Conservation (phyloP, 2,113 vertebrate genomes). For the Sinocyclocheilus anshuiensis region DNA sequence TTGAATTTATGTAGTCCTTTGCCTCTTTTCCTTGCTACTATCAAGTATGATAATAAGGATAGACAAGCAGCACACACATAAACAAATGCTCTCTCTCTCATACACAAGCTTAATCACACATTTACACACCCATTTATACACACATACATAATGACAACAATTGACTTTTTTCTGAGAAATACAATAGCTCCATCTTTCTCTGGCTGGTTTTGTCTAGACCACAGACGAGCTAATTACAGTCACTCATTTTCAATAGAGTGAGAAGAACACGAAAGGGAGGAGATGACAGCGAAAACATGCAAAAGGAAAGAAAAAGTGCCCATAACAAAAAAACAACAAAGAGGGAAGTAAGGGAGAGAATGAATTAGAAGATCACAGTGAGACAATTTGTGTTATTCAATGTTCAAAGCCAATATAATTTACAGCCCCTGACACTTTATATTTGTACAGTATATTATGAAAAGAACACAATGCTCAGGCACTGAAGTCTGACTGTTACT, state of each 20-base stretch:
- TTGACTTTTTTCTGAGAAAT: slow-evolving; percentile 38
- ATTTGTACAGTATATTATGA: neutral
- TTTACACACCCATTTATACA: slow-evolving; percentile 17
- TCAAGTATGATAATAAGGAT: slow-evolving; percentile 32
- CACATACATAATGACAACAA: slow-evolving; percentile 16
- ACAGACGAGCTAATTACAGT: slow-evolving; percentile 31
- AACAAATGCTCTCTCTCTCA: neutral
- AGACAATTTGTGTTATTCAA: neutral
- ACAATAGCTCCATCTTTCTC: slow-evolving; percentile 32
- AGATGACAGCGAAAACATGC: neutral
- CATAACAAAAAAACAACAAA: neutral
- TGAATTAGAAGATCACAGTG: slow-evolving; percentile 8
- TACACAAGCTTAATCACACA: slow-evolving; percentile 14
- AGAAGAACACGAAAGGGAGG: neutral
- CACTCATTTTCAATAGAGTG: slow-evolving; percentile 22
- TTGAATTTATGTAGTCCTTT: slow-evolving; percentile 30
- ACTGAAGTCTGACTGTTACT: neutral
- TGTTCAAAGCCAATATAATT: slow-evolving; percentile 4
- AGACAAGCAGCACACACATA: slow-evolving; percentile 29
- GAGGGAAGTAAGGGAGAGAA: neutral
- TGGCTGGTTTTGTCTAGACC: slow-evolving; percentile 31
- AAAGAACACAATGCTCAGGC: neutral
- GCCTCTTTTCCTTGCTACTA: slow-evolving; percentile 9
- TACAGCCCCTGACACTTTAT: slow-evolving; percentile 16
- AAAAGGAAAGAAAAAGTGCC: neutral